phyloP scores from a whole-genome alignment of 2,888 invertebrate genomes.

The Pemphredon lugubris region DNA sequence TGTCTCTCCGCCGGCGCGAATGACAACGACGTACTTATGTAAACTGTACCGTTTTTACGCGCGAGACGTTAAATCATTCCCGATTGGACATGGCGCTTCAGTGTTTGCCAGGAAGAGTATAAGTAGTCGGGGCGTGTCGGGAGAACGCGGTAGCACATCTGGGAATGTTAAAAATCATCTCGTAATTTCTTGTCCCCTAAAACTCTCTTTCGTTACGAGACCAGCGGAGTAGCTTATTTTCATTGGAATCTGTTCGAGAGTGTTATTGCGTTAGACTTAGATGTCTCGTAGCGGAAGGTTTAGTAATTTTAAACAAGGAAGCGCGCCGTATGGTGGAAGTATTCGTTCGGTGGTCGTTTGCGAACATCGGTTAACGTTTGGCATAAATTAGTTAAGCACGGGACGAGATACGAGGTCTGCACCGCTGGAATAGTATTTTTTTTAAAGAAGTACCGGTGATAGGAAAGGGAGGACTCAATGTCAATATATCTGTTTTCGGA shows the following conservation, averaged over 20 bases:
- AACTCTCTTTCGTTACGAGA: conserved; percentile 14
- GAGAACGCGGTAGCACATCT: conserved; percentile 54
- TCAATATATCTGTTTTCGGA: too few species aligned
- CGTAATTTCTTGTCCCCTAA: conserved; percentile 41
- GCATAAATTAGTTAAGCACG: too few species aligned
- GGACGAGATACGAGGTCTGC: too few species aligned
- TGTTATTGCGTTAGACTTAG: too few species aligned
- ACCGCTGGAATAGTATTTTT: too few species aligned
- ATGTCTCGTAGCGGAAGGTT: too few species aligned
- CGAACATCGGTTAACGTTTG: too few species aligned
- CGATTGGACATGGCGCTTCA: conserved; percentile 54
- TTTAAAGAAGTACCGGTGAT: too few species aligned
- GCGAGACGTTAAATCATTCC: conserved; percentile 71
- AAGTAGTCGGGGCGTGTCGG: conserved; percentile 62
- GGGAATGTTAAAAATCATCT: conserved; percentile 67
- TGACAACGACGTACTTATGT: conserved; percentile 72
- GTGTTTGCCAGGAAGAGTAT: conserved; percentile 69
- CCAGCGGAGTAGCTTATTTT: conserved; percentile 21
- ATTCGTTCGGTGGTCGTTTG: too few species aligned
- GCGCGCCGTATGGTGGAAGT: too few species aligned
- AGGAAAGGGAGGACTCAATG: too few species aligned
- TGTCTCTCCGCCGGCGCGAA: conserved; percentile 56
- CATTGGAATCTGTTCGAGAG: neutral
- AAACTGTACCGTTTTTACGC: conserved; percentile 69
- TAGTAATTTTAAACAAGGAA: too few species aligned